Base-by-base conservation (phyloP, 53 echinoderm and acorn worm species). In the Pentamera pediparva region DNA sequence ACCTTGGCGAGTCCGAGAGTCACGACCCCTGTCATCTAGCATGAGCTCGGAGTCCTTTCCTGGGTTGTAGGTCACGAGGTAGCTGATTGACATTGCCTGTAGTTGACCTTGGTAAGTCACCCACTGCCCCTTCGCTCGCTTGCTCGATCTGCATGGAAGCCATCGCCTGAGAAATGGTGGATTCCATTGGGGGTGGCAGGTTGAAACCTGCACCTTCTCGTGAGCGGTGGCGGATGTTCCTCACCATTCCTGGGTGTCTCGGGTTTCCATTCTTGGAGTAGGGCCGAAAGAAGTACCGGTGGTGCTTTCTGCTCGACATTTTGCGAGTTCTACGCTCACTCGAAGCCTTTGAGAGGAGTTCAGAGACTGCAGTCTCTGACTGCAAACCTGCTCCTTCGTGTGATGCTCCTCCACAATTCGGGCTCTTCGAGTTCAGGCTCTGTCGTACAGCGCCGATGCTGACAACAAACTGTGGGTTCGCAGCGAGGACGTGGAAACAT, bases 391-490 rank as follows among this genome's bases (percentile, higher is more conserved):
- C 39, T 18, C 25, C 39, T 25, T 21, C 4, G 13, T 67, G 43
- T 6, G 18, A 39, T 10, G 20, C 30, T n/a, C n/a, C n/a, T n/a
- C n/a, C n/a, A n/a, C n/a, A n/a, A n/a, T n/a, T n/a, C n/a, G n/a
- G n/a, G 13, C 15, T 40, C 11, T 40, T 41, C 27, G 67, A 67
- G 12, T 40, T 29, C 6, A 18, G 27, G 30, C 8, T 67, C 11
- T 67, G 37, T 12, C 45, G 67, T 3, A 89, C 85, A 12, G 95
- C 86, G 4, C 89, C 89, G 0, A 94, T 71, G 38, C 82, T 70
- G 4, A 90, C 87, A 9, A 94, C 87, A 54, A 82, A 94, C 18
- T 70, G 47, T 5, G 95, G 76, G 53, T 94, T 94, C 25, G 90
- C 61, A 25, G 87, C 77, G 22, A 94, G 63, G 24, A 94, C 79